Conservation (phyloP, 2,797 vertebrate species). For the Nyctalus aviator region DNA sequence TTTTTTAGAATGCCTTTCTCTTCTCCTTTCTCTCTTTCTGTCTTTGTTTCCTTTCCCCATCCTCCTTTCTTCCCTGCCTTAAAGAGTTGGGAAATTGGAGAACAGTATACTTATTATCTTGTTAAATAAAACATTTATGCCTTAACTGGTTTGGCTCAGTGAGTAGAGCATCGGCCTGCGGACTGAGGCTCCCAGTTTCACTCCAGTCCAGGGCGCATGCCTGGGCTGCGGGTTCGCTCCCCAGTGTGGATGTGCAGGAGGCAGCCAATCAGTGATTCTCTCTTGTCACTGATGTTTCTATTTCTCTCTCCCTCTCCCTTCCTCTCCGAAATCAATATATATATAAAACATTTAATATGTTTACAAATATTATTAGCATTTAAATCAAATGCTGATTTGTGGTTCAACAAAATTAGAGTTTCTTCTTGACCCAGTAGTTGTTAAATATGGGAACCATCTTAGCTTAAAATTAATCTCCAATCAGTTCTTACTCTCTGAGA, state of each 20-base stretch:
- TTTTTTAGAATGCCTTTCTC: not conserved
- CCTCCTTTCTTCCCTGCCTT: not conserved
- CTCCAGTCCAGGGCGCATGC: too few relatives aligned
- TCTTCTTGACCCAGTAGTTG: slow-evolving; percentile 55
- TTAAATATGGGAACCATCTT: slow-evolving; percentile 60
- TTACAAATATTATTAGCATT: slow-evolving; percentile 50
- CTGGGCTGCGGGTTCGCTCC: too few relatives aligned
- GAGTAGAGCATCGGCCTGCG: too few relatives aligned
- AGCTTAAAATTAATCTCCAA: slow-evolving; percentile 65
- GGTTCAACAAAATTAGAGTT: slow-evolving; percentile 58
- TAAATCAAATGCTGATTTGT: slow-evolving; percentile 52
- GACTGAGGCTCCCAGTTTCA: too few relatives aligned
- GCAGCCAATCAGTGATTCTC: too few relatives aligned
- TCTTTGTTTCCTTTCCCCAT: not conserved
- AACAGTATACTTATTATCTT: not conserved
- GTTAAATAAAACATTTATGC: slow-evolving; percentile 48
- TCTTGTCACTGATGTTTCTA: too few relatives aligned
- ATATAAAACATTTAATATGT: slow-evolving; percentile 42
- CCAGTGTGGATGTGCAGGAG: too few relatives aligned
- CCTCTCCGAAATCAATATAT: too few relatives aligned
- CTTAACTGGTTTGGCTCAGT: too few relatives aligned
- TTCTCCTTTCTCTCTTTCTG: not conserved
- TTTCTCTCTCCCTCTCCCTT: too few relatives aligned
- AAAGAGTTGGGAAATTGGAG: slow-evolving; percentile 6
- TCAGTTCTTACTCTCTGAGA: slow-evolving; percentile 61